Evolutionary conservation across 2,797 vertebrate species (phyloP), one percentile per base, ranked within the genome.

Genomic region (Triplophysa yarkandensis): DNA sequence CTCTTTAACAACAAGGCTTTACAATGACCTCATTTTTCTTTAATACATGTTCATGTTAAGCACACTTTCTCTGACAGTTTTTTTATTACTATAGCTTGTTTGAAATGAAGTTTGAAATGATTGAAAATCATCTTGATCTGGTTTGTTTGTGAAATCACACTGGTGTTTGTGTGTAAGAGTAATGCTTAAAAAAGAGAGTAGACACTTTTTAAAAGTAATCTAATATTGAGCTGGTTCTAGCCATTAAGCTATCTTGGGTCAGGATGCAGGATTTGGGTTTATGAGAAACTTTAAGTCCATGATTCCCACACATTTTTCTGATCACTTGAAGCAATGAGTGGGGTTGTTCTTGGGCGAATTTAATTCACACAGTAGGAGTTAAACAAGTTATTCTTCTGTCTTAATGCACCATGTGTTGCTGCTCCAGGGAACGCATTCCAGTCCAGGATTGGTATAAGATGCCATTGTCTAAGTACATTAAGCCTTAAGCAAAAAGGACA

Each of bases 361-460:
- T 46, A 63, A 69, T 63, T 78, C 58, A 68, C 66, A 65, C 60
- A 69, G 66, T 75, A 69, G 71, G 66, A 63, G 71, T 64, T 70
- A 75, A 77, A 75, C 50, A 60, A 67, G 76, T 76, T 73, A 73
- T 66, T 82, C 65, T 57, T 87, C 78, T 85, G 80, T 88, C 81
- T 0, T 48, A 86, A 92, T 91, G 90, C 88, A 88, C 90, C 90
- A 90, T 92, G 90, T 91, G 90, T 88, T 89, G 87, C 87, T 90
- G 92, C 90, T 87, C 88, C 86, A 82, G 84, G 85, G 88, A 86
- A 84, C 83, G 80, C 85, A 88, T 89, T 88, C 89, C 90, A 87
- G 88, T 90, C 91, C 89, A 90, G 90, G 89, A 88, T 92, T 91
- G 88, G 89, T 90, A 94, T 94, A 94, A 94, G 93, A 90, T 89